A percentile compares a stretch with the other conserved stretches of the same genome.
Evolutionary conservation across 2,113 vertebrate genomes (phyloP).

Genomic region (Nothobranchius kuhntae): DNA sequence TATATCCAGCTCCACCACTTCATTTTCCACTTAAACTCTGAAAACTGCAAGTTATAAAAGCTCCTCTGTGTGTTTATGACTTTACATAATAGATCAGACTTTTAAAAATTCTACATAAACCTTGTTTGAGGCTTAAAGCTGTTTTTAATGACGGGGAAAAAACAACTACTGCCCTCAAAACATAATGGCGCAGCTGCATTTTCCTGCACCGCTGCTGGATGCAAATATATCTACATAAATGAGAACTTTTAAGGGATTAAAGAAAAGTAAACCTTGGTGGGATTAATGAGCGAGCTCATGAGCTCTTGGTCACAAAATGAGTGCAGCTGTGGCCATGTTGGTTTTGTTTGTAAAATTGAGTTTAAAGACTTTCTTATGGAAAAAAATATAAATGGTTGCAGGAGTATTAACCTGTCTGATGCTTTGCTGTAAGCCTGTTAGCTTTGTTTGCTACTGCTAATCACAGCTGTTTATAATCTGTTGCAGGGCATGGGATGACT

Average conservation of each 20-base stretch:
- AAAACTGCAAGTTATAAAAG: constrained; percentile 7
- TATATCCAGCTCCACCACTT: background rate
- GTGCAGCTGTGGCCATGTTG: constrained; percentile 21
- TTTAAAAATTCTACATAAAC: background rate
- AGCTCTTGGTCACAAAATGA: constrained; percentile 23
- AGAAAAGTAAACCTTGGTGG: constrained; percentile 23
- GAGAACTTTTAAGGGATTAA: constrained; percentile 62
- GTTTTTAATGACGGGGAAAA: constrained; percentile 52
- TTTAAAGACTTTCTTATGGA: background rate
- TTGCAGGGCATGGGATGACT: constrained; percentile 83
- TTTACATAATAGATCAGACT: constrained; percentile 49
- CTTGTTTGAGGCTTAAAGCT: constrained; percentile 63
- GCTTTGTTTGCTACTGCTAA: constrained; percentile 11
- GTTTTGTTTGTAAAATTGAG: constrained; percentile 19
- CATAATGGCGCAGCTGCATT: constrained; percentile 55
- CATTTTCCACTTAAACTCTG: constrained; percentile 4
- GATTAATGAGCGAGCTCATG: constrained; percentile 25
- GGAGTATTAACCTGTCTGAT: background rate
- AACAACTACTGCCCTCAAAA: constrained; percentile 25
- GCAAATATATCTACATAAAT: constrained; percentile 37
- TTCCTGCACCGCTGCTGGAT: constrained; percentile 21
- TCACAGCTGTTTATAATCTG: constrained; percentile 2
- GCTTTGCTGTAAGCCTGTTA: background rate
- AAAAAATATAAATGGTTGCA: background rate
- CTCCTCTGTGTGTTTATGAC: constrained; percentile 7